Percentiles rank a stretch among this genome's conserved stretches.
Conservation (phyloP, 2,797 vertebrate genomes). For the Rhinoraja longicauda region DNA sequence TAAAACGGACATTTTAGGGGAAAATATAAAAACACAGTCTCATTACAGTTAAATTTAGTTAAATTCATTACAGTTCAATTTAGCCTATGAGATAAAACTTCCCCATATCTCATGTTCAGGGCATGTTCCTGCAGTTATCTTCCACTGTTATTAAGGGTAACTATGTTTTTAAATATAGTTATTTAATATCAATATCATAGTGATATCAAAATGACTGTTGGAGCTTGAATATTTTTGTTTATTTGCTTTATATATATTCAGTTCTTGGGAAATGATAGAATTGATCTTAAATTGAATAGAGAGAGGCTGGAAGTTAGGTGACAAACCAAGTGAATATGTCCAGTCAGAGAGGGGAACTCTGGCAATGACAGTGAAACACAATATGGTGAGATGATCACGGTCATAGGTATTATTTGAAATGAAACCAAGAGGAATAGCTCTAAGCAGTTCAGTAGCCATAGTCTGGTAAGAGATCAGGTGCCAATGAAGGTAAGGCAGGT, state of each 20-base stretch:
- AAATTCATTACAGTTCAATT: not conserved
- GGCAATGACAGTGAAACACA: not conserved
- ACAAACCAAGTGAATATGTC: not conserved
- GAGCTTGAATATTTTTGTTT: not conserved
- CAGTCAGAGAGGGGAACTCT: not conserved
- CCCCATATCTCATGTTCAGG: not conserved
- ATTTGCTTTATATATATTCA: not conserved
- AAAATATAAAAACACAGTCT: not conserved
- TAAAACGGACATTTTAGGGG: not conserved
- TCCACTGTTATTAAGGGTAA: not conserved
- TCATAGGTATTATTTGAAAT: not conserved
- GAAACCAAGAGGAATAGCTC: not conserved
- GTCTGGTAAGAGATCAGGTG: no score
- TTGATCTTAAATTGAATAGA: no score
- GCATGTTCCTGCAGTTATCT: not conserved
- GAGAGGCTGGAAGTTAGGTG: not conserved
- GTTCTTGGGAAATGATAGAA: not conserved
- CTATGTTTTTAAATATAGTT: not conserved
- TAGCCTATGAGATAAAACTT: not conserved
- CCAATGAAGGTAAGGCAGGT: not conserved
- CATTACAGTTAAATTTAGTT: no score
- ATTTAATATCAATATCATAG: no score
- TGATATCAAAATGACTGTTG: not conserved
- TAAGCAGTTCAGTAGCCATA: not conserved
- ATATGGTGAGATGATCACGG: not conserved